Evolutionary conservation across 1,140 invertebrate species (phyloP).

Genomic region (Chlorops oryzae): DNA sequence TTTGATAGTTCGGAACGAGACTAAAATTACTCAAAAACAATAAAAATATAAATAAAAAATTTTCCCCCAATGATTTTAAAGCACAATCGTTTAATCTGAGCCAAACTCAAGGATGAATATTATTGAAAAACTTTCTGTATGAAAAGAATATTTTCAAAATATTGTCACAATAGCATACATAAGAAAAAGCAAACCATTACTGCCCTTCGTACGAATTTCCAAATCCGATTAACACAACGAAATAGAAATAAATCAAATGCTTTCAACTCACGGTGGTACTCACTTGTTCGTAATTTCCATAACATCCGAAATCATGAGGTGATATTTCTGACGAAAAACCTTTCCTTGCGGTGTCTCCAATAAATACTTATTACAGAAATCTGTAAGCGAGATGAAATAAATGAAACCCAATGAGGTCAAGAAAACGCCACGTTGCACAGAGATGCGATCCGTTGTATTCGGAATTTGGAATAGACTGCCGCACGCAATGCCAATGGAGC

Average conservation of each 20-base stretch:
- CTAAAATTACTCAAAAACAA: no score
- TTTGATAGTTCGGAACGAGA: no score
- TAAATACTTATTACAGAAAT: conserved; percentile 55
- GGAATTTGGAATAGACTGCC: conserved; percentile 43
- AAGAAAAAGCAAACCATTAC: no score
- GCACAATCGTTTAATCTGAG: no score
- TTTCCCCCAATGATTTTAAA: no score
- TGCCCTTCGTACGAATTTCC: no score
- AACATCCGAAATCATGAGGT: conserved; percentile 56
- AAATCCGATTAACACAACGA: no score
- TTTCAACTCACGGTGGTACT: conserved; percentile 33
- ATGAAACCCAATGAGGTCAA: conserved; percentile 56
- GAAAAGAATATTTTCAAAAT: no score
- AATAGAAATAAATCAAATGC: background rate
- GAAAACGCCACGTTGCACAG: conserved; percentile 52
- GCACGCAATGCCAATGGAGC: conserved; percentile 43
- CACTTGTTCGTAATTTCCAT: conserved; percentile 67
- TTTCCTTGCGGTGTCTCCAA: conserved; percentile 53
- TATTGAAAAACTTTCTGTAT: no score
- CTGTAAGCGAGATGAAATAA: conserved; percentile 59
- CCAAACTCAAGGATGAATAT: no score
- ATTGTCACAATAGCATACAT: no score
- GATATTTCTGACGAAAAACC: conserved; percentile 55
- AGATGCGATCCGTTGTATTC: conserved; percentile 50
- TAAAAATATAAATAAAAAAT: no score